phyloP scores from a whole-genome alignment of 2,888 invertebrate species.

The Chironomus tentans region DNA sequence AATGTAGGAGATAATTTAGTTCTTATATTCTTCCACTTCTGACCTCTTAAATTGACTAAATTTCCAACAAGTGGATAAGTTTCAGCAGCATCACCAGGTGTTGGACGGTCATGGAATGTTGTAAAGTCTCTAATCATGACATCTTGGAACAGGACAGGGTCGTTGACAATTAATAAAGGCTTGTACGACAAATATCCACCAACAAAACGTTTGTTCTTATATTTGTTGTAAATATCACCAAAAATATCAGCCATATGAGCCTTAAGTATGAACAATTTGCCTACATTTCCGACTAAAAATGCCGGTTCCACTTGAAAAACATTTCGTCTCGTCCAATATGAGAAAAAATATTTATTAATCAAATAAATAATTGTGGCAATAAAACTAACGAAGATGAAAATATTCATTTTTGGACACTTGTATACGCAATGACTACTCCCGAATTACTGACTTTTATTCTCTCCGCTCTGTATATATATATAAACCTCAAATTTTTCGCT shows the following conservation, averaged over 20 bases:
- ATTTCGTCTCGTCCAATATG: conserved; percentile 46
- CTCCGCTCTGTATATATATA: too few species aligned
- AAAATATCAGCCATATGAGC: conserved; percentile 50
- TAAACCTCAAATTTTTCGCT: neutral
- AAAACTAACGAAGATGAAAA: neutral
- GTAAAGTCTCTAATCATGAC: conserved; percentile 54
- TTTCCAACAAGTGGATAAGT: conserved; percentile 53
- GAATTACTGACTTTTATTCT: neutral
- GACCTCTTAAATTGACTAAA: conserved; percentile 49
- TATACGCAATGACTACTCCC: neutral
- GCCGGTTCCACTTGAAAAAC: conserved; percentile 46
- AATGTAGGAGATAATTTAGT: conserved; percentile 52
- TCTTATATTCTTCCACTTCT: conserved; percentile 54
- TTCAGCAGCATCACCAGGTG: conserved; percentile 48
- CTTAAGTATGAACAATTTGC: conserved; percentile 45
- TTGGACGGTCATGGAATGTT: conserved; percentile 56
- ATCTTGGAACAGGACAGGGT: conserved; percentile 52
- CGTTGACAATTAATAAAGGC: conserved; percentile 52
- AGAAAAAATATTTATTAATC: neutral
- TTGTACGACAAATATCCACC: conserved; percentile 55
- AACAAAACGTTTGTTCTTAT: conserved; percentile 40
- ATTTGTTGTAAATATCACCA: conserved; percentile 51
- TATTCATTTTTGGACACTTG: neutral
- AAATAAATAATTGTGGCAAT: neutral
- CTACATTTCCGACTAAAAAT: conserved; percentile 51